phyloP scores from a whole-genome alignment of 2,888 invertebrate genomes.

The Junonia oenone region DNA sequence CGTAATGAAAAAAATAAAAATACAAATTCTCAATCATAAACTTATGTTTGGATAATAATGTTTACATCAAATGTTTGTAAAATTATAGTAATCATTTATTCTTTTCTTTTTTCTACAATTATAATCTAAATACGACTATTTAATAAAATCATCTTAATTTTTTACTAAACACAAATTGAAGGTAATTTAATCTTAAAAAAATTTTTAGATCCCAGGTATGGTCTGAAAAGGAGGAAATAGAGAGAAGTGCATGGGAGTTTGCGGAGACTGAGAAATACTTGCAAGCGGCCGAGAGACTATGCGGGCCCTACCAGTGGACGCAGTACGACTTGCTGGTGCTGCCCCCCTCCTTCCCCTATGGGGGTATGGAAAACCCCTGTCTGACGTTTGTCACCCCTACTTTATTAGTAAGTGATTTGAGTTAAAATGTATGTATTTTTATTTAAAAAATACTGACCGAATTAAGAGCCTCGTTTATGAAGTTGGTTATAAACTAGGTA shows the following conservation, averaged over 20 bases:
- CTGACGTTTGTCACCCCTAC: constrained; percentile 97
- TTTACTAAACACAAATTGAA: neutral
- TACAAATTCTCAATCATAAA: too few species aligned
- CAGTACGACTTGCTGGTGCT: constrained; percentile 93
- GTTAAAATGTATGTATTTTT: neutral
- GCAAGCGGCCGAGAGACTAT: constrained; percentile 88
- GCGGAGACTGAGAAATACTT: constrained; percentile 91
- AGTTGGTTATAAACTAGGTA: too few species aligned
- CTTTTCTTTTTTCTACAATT: too few species aligned
- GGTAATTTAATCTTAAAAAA: neutral
- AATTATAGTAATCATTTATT: too few species aligned
- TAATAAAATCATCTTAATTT: too few species aligned
- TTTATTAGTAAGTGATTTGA: constrained; percentile 83
- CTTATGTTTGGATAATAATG: too few species aligned
- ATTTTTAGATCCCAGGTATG: constrained; percentile 87
- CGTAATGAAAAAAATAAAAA: too few species aligned
- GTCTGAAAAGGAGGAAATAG: constrained; percentile 92
- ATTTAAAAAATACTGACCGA: too few species aligned
- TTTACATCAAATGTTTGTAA: too few species aligned
- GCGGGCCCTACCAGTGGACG: constrained; percentile 95
- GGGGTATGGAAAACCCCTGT: constrained; percentile 99
- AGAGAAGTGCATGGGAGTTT: constrained; percentile 92
- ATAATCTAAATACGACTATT: too few species aligned
- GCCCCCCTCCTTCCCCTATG: constrained; percentile 96
- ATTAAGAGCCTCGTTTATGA: too few species aligned